Conservation (phyloP, 2,888 invertebrate genomes). For the Brachypalpus laphriformis region DNA sequence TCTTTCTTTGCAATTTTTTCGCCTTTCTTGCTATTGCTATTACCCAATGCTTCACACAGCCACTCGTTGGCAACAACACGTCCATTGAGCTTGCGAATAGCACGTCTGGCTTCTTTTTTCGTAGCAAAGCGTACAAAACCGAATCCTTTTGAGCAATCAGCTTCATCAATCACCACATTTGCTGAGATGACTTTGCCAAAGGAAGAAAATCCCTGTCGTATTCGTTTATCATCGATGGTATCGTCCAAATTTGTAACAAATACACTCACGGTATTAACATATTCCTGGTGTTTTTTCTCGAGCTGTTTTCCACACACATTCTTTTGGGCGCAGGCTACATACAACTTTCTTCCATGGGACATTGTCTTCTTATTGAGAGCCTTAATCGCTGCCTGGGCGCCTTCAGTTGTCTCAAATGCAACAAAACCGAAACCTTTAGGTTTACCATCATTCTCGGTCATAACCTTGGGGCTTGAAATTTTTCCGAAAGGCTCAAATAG, state of each 20-base stretch:
- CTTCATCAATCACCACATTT: slow-evolving; percentile 98
- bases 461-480: slow-evolving; percentile 96
- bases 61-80: slow-evolving; percentile 98
- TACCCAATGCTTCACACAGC: no score
- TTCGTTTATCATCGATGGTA: slow-evolving; percentile 97
- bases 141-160: slow-evolving; percentile 97
- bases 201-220: slow-evolving; percentile 96
- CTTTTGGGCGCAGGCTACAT: slow-evolving; percentile 99
- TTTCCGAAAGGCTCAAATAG: slow-evolving; percentile 97
- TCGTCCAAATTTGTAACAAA: slow-evolving; percentile 99
- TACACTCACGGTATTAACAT: slow-evolving; percentile 92
- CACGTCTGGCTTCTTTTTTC: slow-evolving; percentile 99
- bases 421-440: slow-evolving; percentile 99
- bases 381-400: slow-evolving; percentile 94
- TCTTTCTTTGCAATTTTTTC: no score
- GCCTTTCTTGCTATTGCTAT: no score
- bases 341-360: slow-evolving; percentile 92
- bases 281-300: slow-evolving; percentile 89
- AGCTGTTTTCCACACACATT: slow-evolving; percentile 98
- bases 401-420: slow-evolving; percentile 97
- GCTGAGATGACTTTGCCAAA: slow-evolving; percentile 99
- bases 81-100: slow-evolving; percentile 99
- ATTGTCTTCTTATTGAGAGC: slow-evolving; percentile 95
- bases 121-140: slow-evolving; percentile 99
- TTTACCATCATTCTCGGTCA: slow-evolving; percentile 96